Evolutionary conservation across 2,888 invertebrate genomes (phyloP), one percentile per base, ranked within the genome.

Genomic region (Petrolisthes manimaculis): DNA sequence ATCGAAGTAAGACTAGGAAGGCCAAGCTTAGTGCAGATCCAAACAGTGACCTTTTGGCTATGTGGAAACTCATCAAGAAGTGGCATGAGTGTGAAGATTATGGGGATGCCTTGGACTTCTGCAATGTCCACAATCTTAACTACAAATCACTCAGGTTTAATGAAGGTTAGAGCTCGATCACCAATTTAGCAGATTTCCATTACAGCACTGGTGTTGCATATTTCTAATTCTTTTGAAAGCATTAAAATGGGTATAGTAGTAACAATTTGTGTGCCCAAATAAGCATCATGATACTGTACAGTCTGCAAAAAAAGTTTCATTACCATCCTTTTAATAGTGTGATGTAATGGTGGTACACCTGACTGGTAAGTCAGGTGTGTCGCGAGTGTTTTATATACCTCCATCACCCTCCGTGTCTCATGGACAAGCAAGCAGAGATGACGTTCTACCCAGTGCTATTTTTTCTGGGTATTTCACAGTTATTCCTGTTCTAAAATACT

Each of bases 31-130:
- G 51, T 8, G 71, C 69, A n/a, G 74, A 88, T 56, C 71, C 83
- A 37, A 74, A 79, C 9, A 88, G 88, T 74, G 88, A 88, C 21
- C 88, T 88, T 21, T 21, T 88, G n/a, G 88, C 88, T 18, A 71
- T 80, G 54, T 51, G 69, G 6, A 56, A 51, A 14, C 84, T 88
- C 12, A 37, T 71, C 18, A 37, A 71, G 69, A 56, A 79, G 5
- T 88, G 88, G 88, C 69, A 80, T 14, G 69, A 84, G 37, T 55
- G 37, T 53, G 71, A 74, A 9, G 21, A 6, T n/a, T 88, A 88
- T 37, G n/a, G 51, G 4, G 80, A 88, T 8, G 71, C 67, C 18
- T 56, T 88, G 53, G 18, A 79, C 53, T 88, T 71, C 61, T 88
- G 88, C 24, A 88, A 83, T 84, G 79, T 79, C 24, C 54, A 80